Conservation (phyloP, 2,113 vertebrate species). For the Cryptotis parvus region DNA sequence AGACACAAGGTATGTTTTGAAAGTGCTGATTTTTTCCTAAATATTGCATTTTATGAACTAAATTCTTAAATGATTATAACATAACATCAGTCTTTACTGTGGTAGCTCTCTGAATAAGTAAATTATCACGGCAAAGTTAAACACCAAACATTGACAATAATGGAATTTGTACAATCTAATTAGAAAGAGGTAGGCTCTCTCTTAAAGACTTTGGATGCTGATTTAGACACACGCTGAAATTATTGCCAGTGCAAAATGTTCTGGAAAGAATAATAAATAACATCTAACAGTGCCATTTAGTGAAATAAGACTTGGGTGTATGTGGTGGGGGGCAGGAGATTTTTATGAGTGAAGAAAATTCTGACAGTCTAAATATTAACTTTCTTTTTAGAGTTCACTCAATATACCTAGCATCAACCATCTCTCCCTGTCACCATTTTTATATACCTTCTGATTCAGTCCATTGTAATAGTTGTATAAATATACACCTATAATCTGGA, state of each 20-base stretch:
- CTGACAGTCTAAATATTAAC: conserved; percentile 40
- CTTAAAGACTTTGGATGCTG: neutral
- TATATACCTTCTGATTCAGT: neutral
- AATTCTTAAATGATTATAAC: conserved; percentile 13
- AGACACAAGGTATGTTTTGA: conserved; percentile 40
- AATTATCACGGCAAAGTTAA: neutral
- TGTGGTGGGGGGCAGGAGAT: too few relatives aligned
- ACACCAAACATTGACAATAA: neutral
- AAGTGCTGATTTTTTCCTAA: neutral
- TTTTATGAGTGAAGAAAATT: conserved; percentile 44
- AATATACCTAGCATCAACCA: neutral
- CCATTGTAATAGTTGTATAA: neutral
- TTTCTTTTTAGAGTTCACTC: conserved; percentile 29
- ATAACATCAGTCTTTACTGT: neutral
- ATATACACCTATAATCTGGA: neutral
- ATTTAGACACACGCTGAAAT: conserved; percentile 13
- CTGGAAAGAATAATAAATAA: neutral
- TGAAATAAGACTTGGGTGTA: neutral
- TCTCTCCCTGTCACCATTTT: neutral
- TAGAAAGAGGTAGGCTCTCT: rapidly evolving
- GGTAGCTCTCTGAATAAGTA: neutral
- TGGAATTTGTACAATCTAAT: neutral
- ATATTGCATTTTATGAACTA: conserved; percentile 2
- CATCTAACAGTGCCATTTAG: neutral
- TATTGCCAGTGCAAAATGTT: neutral